These are phyloP conservation scores for Gambelia wislizenii DNA, from an alignment of 2,797 vertebrate species.

Conservation along the genomic window DNA sequence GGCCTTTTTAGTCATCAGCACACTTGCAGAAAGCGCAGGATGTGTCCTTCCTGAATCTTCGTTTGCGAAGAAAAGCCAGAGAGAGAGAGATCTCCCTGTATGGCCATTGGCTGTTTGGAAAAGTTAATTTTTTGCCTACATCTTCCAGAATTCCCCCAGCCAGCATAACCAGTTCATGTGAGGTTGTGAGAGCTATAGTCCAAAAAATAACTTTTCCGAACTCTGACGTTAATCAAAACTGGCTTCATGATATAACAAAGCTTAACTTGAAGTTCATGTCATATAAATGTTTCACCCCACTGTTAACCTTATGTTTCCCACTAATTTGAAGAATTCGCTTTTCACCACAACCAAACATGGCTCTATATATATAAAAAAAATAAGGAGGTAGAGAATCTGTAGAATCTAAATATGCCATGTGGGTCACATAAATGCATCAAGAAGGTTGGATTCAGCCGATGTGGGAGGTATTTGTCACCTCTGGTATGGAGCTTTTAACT, in stretches of 20 bases:
- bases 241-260: too few species aligned
- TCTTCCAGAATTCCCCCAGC: too few species aligned
- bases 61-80: too few species aligned
- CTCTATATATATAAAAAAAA: background rate
- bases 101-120: background rate
- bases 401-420: background rate
- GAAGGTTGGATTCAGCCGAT: background rate
- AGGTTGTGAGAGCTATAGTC: too few species aligned
- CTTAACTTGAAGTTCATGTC: too few species aligned
- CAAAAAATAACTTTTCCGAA: too few species aligned
- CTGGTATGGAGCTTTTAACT: constrained; percentile 49
- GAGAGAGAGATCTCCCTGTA: background rate
- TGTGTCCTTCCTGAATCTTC: too few species aligned
- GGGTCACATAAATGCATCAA: constrained; percentile 41
- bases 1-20: too few species aligned
- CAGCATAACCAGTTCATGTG: too few species aligned
- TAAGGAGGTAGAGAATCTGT: background rate
- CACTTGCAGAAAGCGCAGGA: too few species aligned
- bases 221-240: too few species aligned
- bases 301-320: background rate
- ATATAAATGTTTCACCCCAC: background rate
- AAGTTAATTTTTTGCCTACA: background rate
- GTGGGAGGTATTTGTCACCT: constrained; percentile 20
- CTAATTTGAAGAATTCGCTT: background rate
- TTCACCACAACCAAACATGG: background rate